phyloP scores from a whole-genome alignment of 2,113 vertebrate species.

The Dipodomys spectabilis region DNA sequence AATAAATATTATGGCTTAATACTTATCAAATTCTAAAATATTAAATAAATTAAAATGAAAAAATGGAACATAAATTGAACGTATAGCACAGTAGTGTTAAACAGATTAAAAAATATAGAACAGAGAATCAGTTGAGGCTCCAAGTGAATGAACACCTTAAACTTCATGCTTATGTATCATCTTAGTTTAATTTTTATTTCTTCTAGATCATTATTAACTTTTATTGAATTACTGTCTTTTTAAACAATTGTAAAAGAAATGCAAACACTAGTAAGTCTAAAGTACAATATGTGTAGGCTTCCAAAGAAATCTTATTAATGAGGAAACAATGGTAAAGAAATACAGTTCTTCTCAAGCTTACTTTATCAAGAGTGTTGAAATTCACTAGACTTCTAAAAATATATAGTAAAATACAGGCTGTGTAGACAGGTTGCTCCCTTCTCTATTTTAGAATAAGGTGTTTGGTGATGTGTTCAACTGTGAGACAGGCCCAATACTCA shows the following conservation, averaged over 20 bases:
- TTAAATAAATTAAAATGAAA: conserved; percentile 33
- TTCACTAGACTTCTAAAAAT: neutral
- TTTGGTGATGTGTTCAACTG: neutral
- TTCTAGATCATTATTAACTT: conserved; percentile 48
- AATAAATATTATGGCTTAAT: neutral
- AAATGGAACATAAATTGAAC: neutral
- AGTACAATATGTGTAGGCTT: neutral
- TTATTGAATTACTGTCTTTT: neutral
- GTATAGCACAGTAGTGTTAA: neutral
- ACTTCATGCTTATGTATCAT: neutral
- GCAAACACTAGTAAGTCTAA: neutral
- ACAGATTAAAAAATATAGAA: neutral
- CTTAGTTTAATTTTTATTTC: conserved; percentile 35
- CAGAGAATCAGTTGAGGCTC: neutral
- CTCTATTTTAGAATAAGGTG: conserved; percentile 33
- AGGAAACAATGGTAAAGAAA: neutral
- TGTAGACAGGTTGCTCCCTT: neutral
- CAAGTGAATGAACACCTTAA: neutral
- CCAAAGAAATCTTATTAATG: neutral
- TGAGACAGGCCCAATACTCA: neutral
- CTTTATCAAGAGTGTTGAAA: neutral
- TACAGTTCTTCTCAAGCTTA: neutral
- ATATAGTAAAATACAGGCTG: conserved; percentile 32
- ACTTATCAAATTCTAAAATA: neutral
- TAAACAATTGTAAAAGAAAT: conserved; percentile 21